Conservation (phyloP, 1,140 invertebrate genomes). For the Mesaphorura yosii region DNA sequence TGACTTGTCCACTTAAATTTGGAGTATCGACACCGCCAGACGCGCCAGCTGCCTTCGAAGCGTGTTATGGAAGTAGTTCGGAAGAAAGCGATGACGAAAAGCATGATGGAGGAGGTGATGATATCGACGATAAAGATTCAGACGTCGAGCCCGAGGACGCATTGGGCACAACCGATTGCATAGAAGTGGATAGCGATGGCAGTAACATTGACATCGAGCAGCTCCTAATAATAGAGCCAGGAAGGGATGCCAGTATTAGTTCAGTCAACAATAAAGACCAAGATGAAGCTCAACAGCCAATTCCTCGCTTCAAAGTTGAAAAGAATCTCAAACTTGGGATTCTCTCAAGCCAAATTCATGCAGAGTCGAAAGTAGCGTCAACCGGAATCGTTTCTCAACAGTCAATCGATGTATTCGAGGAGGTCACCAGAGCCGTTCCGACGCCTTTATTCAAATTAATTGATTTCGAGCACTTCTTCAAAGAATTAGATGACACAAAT, state of each 20-base stretch:
- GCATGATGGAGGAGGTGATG: conserved; percentile 9
- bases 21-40: conserved; percentile 33
- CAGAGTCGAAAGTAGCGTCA: background rate
- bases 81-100: conserved; percentile 19
- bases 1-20: conserved; percentile 43
- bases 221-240: too few relatives aligned
- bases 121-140: conserved; percentile 31
- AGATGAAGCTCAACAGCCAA: background rate
- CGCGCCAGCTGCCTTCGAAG: conserved; percentile 17
- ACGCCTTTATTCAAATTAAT: conserved; percentile 10
- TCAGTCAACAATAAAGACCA: too few relatives aligned
- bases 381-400: too few relatives aligned
- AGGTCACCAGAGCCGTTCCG: background rate
- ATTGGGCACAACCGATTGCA: background rate
- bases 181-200: background rate
- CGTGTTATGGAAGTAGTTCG: conserved; percentile 30
- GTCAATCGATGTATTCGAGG: background rate
- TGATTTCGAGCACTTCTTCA: conserved; percentile 19
- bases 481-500: conserved; percentile 18
- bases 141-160: conserved; percentile 28
- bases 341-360: too few relatives aligned
- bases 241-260: too few relatives aligned
- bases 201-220: too few relatives aligned
- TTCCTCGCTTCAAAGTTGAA: background rate
- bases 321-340: too few relatives aligned